Conservation (phyloP, 1,140 invertebrate species). For the Dufourea novaeangliae region DNA sequence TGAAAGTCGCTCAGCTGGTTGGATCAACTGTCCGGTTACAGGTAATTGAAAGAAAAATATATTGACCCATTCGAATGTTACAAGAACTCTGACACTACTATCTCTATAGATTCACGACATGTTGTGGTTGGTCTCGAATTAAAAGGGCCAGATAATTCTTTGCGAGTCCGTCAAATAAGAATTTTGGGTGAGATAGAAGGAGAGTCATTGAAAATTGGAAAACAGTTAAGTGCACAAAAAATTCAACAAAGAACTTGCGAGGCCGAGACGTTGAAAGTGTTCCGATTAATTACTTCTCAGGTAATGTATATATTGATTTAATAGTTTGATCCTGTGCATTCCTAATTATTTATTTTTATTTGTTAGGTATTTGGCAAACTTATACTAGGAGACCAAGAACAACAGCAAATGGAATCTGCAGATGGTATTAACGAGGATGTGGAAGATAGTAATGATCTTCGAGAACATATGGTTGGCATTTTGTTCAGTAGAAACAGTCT, state of each 20-base stretch:
- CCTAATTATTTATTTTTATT: conserved; percentile 8
- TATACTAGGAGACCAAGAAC: conserved; percentile 84
- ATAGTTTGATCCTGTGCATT: background rate
- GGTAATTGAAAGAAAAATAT: conserved; percentile 80
- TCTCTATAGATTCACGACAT: conserved; percentile 80
- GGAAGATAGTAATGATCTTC: conserved; percentile 91
- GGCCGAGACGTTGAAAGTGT: conserved; percentile 95
- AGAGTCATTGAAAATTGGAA: conserved; percentile 81
- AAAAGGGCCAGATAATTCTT: conserved; percentile 94
- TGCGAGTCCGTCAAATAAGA: conserved; percentile 92
- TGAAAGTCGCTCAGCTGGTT: conserved; percentile 90
- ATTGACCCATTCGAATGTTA: background rate
- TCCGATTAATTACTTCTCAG: conserved; percentile 95
- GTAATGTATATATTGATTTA: conserved; percentile 79
- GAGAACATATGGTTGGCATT: conserved; percentile 98
- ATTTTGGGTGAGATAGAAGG: conserved; percentile 84
- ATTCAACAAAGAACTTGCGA: conserved; percentile 94
- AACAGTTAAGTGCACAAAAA: conserved; percentile 82
- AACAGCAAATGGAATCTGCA: conserved; percentile 71
- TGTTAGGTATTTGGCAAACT: conserved; percentile 94
- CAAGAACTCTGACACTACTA: conserved; percentile 16
- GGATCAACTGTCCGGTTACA: conserved; percentile 92
- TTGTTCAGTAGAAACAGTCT: conserved; percentile 96
- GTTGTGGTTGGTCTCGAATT: conserved; percentile 89
- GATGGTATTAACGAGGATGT: conserved; percentile 82